Percentiles rank a stretch among this genome's conserved stretches.
Evolutionary conservation across 2,797 vertebrate species (phyloP).

Genomic region (Melopsittacus undulatus): DNA sequence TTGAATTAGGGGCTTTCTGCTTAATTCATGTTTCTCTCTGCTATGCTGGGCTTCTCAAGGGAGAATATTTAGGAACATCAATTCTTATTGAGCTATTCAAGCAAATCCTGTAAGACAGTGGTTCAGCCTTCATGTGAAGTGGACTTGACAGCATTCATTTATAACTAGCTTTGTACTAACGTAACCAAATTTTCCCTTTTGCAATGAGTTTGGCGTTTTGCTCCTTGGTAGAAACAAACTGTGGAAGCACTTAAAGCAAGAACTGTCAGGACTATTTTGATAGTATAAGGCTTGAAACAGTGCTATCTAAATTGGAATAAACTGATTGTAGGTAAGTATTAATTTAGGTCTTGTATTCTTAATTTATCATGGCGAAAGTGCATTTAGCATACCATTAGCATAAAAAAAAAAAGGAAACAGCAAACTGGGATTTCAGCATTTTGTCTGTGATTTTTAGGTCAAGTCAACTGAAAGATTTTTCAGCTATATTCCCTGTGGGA

Average conservation of each 20-base stretch:
- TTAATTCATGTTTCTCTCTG: conserved; percentile 12
- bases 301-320: background rate
- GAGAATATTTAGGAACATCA: background rate
- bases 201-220: background rate
- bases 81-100: conserved; percentile 20
- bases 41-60: background rate
- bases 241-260: conserved; percentile 1
- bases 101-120: background rate
- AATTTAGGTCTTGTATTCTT: background rate
- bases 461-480: conserved; percentile 20
- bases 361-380: background rate
- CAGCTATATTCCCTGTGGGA: background rate
- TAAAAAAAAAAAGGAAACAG: background rate
- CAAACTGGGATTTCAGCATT: background rate
- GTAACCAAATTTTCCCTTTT: background rate
- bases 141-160: conserved; percentile 56
- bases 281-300: background rate
- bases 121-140: conserved; percentile 34
- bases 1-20: background rate
- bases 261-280: background rate
- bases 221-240: conserved; percentile 13
- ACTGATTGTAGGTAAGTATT: background rate
- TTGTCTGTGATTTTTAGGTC: conserved; percentile 42
- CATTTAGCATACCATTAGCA: background rate
- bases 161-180: conserved; percentile 26